Percentiles rank a stretch among this genome's conserved stretches.
Conservation (phyloP, 2,113 vertebrate species). For the Arizona elegans region DNA sequence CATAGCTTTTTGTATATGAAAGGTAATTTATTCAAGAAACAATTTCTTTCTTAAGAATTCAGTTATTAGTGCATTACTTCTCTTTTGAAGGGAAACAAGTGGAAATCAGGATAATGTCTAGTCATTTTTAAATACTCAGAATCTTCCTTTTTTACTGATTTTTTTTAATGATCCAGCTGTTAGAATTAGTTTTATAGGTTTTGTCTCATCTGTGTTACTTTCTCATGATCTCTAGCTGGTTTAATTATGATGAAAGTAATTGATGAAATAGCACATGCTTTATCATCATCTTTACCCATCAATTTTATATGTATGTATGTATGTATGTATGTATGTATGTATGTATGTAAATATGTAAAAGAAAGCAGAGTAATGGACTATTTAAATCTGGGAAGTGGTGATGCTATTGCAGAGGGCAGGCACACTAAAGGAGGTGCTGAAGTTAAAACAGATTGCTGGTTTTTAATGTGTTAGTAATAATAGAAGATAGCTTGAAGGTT, state of each 20-base stretch:
- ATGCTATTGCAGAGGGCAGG: neutral
- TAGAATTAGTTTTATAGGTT: neutral
- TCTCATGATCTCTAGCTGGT: neutral
- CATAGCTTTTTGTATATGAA: conserved; percentile 97
- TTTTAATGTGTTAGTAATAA: neutral
- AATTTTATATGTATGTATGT: neutral
- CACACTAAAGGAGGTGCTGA: neutral
- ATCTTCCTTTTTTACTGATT: neutral
- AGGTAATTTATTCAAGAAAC: conserved; percentile 70
- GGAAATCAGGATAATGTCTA: neutral
- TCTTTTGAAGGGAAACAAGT: neutral
- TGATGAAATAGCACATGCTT: neutral
- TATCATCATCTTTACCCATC: neutral
- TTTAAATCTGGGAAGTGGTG: neutral
- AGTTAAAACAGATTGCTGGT: neutral
- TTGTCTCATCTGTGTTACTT: conserved; percentile 8
- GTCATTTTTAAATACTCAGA: neutral
- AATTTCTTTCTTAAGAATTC: neutral
- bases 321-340: too few species aligned
- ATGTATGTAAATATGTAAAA: neutral
- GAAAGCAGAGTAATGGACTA: neutral
- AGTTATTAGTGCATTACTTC: neutral
- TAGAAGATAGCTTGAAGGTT: neutral
- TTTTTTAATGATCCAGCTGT: neutral
- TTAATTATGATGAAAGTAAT: neutral